Evolutionary conservation across 2,888 invertebrate species (phyloP).

Genomic region (Dynastes tityus): DNA sequence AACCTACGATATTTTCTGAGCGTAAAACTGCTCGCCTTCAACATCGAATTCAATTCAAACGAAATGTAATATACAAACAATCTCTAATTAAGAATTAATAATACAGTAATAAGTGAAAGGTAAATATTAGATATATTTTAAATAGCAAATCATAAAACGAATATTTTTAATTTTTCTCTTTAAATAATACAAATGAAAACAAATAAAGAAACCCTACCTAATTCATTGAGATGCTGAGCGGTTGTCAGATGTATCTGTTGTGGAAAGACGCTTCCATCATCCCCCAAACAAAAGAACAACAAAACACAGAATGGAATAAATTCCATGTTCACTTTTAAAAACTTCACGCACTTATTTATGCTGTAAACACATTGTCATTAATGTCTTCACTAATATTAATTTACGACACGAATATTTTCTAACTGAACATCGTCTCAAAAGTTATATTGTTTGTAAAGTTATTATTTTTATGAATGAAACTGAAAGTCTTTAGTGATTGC

Average conservation of each 20-base stretch:
- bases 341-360: conserved; percentile 30
- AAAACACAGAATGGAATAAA: conserved; percentile 43
- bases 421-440: no score
- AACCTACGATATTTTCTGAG: not conserved
- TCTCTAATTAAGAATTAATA: no score
- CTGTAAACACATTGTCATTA: conserved; percentile 7
- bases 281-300: conserved; percentile 39
- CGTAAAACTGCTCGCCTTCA: not conserved
- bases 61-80: no score
- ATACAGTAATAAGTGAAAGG: not conserved
- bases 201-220: conserved; percentile 11
- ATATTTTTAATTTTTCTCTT: not conserved
- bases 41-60: no score
- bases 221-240: conserved; percentile 29
- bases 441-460: no score
- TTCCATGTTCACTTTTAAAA: conserved; percentile 45
- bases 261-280: conserved; percentile 39
- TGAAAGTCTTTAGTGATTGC: not conserved
- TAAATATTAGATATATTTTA: not conserved
- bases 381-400: not conserved
- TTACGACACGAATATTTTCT: not conserved
- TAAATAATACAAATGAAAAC: not conserved
- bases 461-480: not conserved
- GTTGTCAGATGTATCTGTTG: conserved; percentile 14
- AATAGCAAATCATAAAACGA: not conserved